Evolutionary conservation across 2,797 vertebrate genomes (phyloP).

Genomic region (Petrocephalus schoutedeni): DNA sequence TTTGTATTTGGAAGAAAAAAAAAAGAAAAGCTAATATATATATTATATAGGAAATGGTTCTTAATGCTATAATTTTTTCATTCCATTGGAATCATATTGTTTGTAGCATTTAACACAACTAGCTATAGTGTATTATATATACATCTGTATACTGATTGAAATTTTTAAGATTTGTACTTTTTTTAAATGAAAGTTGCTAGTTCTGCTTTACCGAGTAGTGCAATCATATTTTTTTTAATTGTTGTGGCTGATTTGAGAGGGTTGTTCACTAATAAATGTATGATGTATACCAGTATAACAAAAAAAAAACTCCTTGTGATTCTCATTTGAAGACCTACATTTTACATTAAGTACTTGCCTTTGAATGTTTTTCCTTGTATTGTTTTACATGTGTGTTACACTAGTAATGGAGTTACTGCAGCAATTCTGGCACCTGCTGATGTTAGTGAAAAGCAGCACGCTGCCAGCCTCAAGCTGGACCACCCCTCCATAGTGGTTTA

Average conservation of each 20-base stretch:
- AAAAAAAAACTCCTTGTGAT: constrained; percentile 1
- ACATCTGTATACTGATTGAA: constrained; percentile 99
- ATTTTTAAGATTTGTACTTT: constrained; percentile 99
- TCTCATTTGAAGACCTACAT: constrained; percentile 17
- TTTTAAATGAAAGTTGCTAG: constrained; percentile 99
- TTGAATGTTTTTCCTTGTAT: constrained; percentile 26
- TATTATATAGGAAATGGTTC: constrained; percentile 99
- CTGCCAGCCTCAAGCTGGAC: not conserved
- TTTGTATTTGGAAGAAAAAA: constrained; percentile 88
- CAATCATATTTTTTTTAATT: constrained; percentile 99
- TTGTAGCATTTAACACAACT: constrained; percentile 99
- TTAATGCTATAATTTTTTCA: constrained; percentile 98
- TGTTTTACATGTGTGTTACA: constrained; percentile 15
- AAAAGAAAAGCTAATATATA: constrained; percentile 97
- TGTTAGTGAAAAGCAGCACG: not conserved
- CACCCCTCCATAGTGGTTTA: not conserved
- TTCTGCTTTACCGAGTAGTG: constrained; percentile 99
- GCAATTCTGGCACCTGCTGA: not conserved
- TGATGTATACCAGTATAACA: constrained; percentile 85
- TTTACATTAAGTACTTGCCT: constrained; percentile 9
- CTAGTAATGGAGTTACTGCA: constrained; percentile 35
- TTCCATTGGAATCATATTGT: constrained; percentile 99
- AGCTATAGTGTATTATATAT: constrained; percentile 99
- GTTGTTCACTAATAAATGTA: constrained; percentile 99
- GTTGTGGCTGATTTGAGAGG: constrained; percentile 99